Evolutionary conservation across 2,113 vertebrate species (phyloP).

Genomic region (Prunella fulvescens): DNA sequence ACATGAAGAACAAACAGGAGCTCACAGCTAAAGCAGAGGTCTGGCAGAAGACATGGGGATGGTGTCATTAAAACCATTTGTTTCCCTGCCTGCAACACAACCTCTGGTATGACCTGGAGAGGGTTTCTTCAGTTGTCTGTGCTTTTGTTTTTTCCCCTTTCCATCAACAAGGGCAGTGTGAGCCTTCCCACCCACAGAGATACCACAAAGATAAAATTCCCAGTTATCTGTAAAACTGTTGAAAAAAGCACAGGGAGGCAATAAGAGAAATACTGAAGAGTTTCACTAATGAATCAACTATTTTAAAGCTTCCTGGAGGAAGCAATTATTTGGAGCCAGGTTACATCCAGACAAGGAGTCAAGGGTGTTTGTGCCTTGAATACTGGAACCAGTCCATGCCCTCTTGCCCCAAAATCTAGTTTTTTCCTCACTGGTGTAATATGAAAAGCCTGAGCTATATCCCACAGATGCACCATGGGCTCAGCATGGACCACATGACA

Average conservation of each 20-base stretch:
- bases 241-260: background rate
- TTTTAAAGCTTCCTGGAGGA: background rate
- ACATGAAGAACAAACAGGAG: background rate
- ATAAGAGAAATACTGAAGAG: background rate
- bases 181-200: background rate
- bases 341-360: accelerated
- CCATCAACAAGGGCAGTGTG: background rate
- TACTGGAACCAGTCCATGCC: background rate
- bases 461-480: background rate
- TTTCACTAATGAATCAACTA: background rate
- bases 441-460: background rate
- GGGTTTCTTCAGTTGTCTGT: background rate
- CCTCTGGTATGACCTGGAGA: background rate
- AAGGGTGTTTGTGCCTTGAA: background rate
- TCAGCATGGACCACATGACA: background rate
- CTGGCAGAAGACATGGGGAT: background rate
- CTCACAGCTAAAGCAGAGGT: background rate
- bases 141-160: background rate
- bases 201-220: background rate
- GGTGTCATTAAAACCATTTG: background rate
- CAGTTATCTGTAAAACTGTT: background rate
- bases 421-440: background rate
- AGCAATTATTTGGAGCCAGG: background rate
- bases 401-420: background rate
- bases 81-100: background rate